Conservation (phyloP, 2,113 vertebrate species). For the Anguilla japonica region DNA sequence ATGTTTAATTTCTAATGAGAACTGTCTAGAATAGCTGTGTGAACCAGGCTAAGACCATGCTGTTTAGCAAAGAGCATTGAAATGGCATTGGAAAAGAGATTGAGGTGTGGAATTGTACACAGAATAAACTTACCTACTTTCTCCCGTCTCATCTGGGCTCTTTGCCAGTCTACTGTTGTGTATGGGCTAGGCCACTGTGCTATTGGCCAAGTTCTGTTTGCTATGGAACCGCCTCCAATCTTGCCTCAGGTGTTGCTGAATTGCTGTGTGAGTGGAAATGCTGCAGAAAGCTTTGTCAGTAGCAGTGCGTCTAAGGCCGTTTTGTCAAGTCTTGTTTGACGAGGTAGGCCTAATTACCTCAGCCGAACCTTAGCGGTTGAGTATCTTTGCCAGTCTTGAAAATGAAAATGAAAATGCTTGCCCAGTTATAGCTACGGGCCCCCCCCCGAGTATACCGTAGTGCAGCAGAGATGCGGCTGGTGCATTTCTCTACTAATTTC, state of each 20-base stretch:
- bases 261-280: background rate
- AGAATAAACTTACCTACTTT: background rate
- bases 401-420: no score
- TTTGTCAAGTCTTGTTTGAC: background rate
- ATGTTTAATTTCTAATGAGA: background rate
- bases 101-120: background rate
- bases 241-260: background rate
- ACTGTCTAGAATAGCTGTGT: background rate
- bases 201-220: background rate
- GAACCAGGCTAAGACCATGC: background rate
- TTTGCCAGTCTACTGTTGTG: background rate
- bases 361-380: background rate
- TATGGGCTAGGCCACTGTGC: background rate
- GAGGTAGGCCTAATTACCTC: background rate
- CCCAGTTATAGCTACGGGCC: no score
- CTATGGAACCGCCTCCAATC: background rate
- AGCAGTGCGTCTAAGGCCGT: background rate
- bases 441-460: no score
- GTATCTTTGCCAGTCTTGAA: no score
- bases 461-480: no score
- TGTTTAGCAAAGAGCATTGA: background rate
- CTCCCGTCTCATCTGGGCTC: background rate
- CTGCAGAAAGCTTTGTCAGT: background rate
- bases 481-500: no score
- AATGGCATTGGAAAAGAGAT: background rate